A percentile compares a stretch with the other conserved stretches of the same genome.
Evolutionary conservation across 2,797 vertebrate species (phyloP).

Genomic region (Calcarius lapponicus): DNA sequence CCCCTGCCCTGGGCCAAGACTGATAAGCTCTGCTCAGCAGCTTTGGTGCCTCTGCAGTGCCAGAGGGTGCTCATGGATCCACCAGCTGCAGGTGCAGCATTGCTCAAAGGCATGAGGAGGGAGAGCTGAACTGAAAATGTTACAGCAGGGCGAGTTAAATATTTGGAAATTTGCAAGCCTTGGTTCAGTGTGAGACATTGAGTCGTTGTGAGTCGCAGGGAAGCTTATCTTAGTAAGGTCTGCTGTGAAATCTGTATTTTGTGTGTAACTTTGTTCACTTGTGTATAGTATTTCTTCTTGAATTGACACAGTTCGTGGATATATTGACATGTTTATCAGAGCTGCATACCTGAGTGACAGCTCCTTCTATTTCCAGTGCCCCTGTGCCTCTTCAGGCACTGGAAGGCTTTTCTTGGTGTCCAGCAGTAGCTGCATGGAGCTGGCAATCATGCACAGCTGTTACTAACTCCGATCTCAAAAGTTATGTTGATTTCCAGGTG

Average conservation of each 20-base stretch:
- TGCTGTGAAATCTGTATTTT: neutral
- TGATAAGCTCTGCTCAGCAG: neutral
- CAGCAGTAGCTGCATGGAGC: neutral
- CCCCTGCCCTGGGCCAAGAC: neutral
- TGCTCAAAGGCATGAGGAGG: fast-evolving
- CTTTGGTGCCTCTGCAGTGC: neutral
- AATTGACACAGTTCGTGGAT: neutral
- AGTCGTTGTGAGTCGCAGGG: neutral
- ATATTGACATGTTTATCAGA: neutral
- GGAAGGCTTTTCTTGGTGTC: neutral
- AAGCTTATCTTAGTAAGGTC: neutral
- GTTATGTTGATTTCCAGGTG: neutral
- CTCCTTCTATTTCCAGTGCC: neutral
- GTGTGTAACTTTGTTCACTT: neutral
- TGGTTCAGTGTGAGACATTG: neutral
- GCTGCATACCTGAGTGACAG: neutral
- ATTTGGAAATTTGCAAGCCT: neutral
- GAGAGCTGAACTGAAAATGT: neutral
- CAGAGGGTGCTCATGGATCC: neutral
- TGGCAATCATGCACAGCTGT: fast-evolving
- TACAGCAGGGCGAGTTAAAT: neutral
- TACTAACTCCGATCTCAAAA: neutral
- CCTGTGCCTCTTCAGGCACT: neutral
- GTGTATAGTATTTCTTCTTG: neutral
- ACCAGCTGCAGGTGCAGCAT: neutral